Conservation (phyloP, 1,140 invertebrate species). For the Papilio helenus region DNA sequence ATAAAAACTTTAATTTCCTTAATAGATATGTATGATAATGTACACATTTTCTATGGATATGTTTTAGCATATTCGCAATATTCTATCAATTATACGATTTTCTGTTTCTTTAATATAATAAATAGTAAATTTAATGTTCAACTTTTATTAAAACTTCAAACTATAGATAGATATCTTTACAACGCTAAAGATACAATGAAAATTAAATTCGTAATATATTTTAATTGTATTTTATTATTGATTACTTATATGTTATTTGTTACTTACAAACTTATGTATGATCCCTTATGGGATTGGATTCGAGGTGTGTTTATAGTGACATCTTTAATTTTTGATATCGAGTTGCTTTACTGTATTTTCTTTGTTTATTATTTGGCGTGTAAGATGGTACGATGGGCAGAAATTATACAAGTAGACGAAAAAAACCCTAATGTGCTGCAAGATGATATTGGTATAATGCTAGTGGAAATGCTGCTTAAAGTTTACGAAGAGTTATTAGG, state of each 20-base stretch:
- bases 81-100: slow-evolving; percentile 28
- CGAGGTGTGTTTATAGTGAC: slow-evolving; percentile 40
- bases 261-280: slow-evolving; percentile 23
- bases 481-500: slow-evolving; percentile 29
- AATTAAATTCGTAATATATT: slow-evolving; percentile 29
- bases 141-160: slow-evolving; percentile 40
- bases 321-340: slow-evolving; percentile 43
- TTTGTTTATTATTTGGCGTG: slow-evolving; percentile 40
- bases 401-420: slow-evolving; percentile 7
- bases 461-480: slow-evolving; percentile 26
- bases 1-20: slow-evolving; percentile 29
- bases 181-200: slow-evolving; percentile 31
- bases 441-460: slow-evolving; percentile 21
- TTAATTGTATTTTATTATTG: neutral
- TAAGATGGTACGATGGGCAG: slow-evolving; percentile 39
- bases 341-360: slow-evolving; percentile 36
- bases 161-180: slow-evolving; percentile 35
- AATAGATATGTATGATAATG: neutral
- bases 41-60: slow-evolving; percentile 27
- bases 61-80: slow-evolving; percentile 40
- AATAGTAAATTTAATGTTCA: slow-evolving; percentile 36
- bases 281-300: slow-evolving; percentile 40
- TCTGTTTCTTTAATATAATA: slow-evolving; percentile 38
- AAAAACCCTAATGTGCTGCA: neutral
- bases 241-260: slow-evolving; percentile 36